Evolutionary conservation across 2,797 vertebrate genomes (phyloP).

Genomic region (Poecilia picta): DNA sequence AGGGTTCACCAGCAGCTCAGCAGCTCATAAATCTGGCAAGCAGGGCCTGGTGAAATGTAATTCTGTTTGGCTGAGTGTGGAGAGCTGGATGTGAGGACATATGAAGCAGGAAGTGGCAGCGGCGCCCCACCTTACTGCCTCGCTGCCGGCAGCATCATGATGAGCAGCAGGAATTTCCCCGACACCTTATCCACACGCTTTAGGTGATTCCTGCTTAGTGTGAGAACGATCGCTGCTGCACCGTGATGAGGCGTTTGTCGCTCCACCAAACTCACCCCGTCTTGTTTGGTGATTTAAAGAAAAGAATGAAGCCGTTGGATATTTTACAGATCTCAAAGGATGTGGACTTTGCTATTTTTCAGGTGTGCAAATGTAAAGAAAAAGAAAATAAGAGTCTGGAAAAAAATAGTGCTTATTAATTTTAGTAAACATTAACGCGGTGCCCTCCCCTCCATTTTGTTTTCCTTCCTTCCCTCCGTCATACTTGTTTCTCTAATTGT

Average conservation of each 20-base stretch:
- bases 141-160: constrained; percentile 59
- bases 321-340: constrained; percentile 10
- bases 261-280: constrained; percentile 44
- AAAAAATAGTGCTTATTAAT: not conserved
- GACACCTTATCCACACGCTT: constrained; percentile 67
- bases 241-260: constrained; percentile 32
- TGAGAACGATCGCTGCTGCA: constrained; percentile 42
- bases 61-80: constrained; percentile 32
- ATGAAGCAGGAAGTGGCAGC: constrained; percentile 2
- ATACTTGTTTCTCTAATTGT: not conserved
- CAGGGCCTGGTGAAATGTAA: constrained; percentile 14
- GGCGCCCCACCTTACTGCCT: constrained; percentile 29
- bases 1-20: constrained; percentile 31
- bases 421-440: not conserved
- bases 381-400: not conserved
- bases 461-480: not conserved
- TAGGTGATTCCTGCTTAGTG: constrained; percentile 41
- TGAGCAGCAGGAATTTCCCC: constrained; percentile 73
- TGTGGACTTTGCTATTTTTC: not conserved
- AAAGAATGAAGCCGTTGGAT: constrained; percentile 49
- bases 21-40: constrained; percentile 44
- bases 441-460: not conserved
- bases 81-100: constrained; percentile 19
- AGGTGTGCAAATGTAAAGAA: not conserved
- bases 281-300: constrained; percentile 20